phyloP scores from a whole-genome alignment of 1,140 invertebrate genomes.

The Limonius californicus region DNA sequence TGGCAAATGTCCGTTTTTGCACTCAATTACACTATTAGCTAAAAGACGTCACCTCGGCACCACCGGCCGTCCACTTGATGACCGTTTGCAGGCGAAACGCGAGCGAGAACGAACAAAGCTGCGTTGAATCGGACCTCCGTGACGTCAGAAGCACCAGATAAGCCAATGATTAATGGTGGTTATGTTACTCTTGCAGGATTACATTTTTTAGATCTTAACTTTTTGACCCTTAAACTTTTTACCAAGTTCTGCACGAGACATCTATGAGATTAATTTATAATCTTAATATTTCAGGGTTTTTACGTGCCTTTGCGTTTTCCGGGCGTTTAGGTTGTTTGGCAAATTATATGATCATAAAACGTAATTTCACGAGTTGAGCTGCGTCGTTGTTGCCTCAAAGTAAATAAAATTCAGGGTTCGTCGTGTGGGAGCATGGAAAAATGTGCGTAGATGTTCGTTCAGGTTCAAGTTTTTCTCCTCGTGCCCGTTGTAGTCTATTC shows the following conservation, averaged over 20 bases:
- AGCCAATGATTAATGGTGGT: slow-evolving; percentile 24
- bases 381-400: no score
- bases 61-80: slow-evolving; percentile 4
- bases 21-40: slow-evolving; percentile 17
- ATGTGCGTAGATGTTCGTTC: no score
- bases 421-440: no score
- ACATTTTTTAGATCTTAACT: slow-evolving; percentile 27
- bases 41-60: slow-evolving; percentile 2
- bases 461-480: neutral
- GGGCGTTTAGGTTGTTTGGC: no score
- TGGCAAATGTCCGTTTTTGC: slow-evolving; percentile 16
- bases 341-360: no score
- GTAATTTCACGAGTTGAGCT: no score
- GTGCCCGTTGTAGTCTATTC: neutral
- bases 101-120: slow-evolving; percentile 17
- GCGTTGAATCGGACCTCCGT: slow-evolving; percentile 16
- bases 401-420: no score
- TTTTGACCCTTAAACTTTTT: slow-evolving; percentile 25
- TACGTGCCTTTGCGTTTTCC: neutral
- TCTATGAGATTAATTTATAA: slow-evolving; percentile 15
- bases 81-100: slow-evolving; percentile 13
- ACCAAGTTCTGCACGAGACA: slow-evolving; percentile 7
- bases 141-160: slow-evolving; percentile 23
- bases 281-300: slow-evolving; percentile 4
- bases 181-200: slow-evolving; percentile 23